phyloP scores from a whole-genome alignment of 1,140 invertebrate species.

The Diorhabda sublineata region DNA sequence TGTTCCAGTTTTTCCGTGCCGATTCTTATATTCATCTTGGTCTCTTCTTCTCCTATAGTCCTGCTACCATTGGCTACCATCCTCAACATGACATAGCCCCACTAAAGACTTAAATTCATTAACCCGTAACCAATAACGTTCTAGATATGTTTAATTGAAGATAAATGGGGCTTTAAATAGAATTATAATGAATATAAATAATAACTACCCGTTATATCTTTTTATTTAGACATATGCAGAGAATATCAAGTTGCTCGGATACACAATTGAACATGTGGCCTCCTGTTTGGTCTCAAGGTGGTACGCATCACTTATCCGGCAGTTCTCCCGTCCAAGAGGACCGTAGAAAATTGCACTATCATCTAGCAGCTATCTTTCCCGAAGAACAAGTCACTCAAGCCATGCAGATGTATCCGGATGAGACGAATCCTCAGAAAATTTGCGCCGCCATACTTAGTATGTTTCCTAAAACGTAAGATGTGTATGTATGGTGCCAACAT shows the following conservation, averaged over 20 bases:
- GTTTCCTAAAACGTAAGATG: constrained; percentile 56
- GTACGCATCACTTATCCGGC: constrained; percentile 44
- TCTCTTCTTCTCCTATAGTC: no score
- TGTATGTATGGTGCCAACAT: constrained; percentile 6
- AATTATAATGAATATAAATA: no score
- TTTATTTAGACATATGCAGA: constrained; percentile 46
- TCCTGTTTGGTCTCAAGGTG: constrained; percentile 29
- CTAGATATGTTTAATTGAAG: no score
- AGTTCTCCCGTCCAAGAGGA: constrained; percentile 59
- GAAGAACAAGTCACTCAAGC: constrained; percentile 80
- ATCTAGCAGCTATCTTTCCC: constrained; percentile 82
- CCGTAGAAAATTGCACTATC: constrained; percentile 73
- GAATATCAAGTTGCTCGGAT: constrained; percentile 58
- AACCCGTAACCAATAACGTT: no score
- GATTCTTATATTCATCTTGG: no score
- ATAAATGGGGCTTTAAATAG: no score
- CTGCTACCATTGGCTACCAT: no score
- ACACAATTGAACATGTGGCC: constrained; percentile 59
- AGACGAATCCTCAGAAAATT: constrained; percentile 82
- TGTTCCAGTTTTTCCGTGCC: no score
- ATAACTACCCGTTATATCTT: no score
- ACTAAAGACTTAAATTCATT: no score
- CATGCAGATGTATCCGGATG: constrained; percentile 80
- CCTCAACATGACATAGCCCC: no score
- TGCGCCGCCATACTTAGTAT: constrained; percentile 80